Evolutionary conservation across 2,888 invertebrate species (phyloP).

Genomic region (Byasa hedistus): DNA sequence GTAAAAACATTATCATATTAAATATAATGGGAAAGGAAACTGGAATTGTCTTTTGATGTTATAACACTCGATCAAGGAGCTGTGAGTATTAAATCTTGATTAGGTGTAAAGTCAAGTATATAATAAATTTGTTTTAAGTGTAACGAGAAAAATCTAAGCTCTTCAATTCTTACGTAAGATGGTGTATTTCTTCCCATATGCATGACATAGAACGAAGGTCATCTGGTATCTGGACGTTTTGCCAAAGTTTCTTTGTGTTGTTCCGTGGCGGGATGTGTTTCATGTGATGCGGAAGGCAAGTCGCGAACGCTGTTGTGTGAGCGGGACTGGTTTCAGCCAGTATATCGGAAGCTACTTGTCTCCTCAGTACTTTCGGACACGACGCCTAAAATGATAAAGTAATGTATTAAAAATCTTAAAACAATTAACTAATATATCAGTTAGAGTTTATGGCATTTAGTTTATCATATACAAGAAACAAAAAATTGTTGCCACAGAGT

Average conservation of each 20-base stretch:
- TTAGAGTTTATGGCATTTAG: background rate
- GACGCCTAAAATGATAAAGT: slow-evolving; percentile 54
- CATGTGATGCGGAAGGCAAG: slow-evolving; percentile 70
- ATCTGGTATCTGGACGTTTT: slow-evolving; percentile 76
- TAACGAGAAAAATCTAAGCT: too few relatives aligned
- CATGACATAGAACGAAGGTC: slow-evolving; percentile 81
- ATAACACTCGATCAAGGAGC: too few relatives aligned
- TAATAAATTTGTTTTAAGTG: too few relatives aligned
- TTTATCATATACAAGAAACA: background rate
- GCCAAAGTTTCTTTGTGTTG: slow-evolving; percentile 76
- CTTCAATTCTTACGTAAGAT: slow-evolving; percentile 71
- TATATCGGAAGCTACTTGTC: slow-evolving; percentile 73
- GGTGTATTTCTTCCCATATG: slow-evolving; percentile 82
- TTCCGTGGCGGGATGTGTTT: slow-evolving; percentile 77
- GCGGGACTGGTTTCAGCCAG: slow-evolving; percentile 70
- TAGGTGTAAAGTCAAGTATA: too few relatives aligned
- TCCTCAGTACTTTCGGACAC: slow-evolving; percentile 69
- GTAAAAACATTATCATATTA: too few relatives aligned
- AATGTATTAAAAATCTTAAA: too few relatives aligned
- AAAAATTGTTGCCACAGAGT: background rate
- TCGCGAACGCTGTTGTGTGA: slow-evolving; percentile 75
- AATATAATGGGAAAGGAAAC: too few relatives aligned
- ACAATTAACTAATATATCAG: too few relatives aligned
- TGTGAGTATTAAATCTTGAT: too few relatives aligned
- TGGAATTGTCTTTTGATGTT: too few relatives aligned